Evolutionary conservation across 2,113 vertebrate genomes (phyloP).

Genomic region (Periophthalmus modestus): DNA sequence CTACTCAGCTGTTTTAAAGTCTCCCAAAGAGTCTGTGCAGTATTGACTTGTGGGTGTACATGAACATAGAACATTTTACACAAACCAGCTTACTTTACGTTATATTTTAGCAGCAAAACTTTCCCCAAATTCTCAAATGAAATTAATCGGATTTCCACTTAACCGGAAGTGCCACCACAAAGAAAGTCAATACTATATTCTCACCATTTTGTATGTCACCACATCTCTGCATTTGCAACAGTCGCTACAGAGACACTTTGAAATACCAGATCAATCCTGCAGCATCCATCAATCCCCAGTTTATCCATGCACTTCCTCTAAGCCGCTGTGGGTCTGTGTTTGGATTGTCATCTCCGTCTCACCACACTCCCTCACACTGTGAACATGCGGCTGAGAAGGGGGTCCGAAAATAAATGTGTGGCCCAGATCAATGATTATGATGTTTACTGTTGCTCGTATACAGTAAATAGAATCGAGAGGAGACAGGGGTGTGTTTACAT

Average conservation of each 20-base stretch:
- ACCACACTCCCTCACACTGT: conserved; percentile 21
- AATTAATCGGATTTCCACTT: no score
- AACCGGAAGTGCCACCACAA: no score
- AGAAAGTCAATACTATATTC: no score
- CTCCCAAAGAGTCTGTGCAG: no score
- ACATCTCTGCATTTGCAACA: conserved; percentile 31
- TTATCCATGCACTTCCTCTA: conserved; percentile 31
- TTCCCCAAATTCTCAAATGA: no score
- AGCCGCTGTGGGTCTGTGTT: conserved; percentile 31
- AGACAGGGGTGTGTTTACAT: conserved; percentile 10
- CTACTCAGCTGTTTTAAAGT: no score
- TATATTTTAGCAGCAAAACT: no score
- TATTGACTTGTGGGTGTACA: no score
- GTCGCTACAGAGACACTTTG: conserved; percentile 35
- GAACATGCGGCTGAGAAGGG: conserved; percentile 38
- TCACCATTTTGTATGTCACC: no score
- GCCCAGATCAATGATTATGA: conserved; percentile 53
- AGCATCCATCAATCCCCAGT: conserved; percentile 23
- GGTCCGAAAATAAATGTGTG: conserved; percentile 45
- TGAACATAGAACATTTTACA: no score
- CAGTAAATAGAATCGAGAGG: conserved; percentile 1
- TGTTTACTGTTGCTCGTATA: conserved; percentile 29
- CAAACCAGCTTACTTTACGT: no score
- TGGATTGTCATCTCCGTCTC: conserved; percentile 23
- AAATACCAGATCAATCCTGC: conserved; percentile 50